Evolutionary conservation across 2,888 invertebrate species (phyloP), one percentile per base, ranked within the genome.

Genomic region (Drosophila demipolita): DNA sequence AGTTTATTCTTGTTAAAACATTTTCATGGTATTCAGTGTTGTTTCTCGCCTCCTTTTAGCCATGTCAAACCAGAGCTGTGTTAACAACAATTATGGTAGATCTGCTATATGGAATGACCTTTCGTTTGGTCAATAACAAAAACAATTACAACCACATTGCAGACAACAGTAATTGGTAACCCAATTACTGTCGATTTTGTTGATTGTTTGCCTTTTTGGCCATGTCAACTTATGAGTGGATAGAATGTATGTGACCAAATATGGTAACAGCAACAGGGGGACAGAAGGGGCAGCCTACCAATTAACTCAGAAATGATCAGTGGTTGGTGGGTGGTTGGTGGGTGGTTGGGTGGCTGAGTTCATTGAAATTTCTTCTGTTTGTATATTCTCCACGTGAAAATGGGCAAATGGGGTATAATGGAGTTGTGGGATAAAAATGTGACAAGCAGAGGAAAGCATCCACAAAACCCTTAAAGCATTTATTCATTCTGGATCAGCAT

Each of bases 231-330:
- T 85, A 76, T 75, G 76, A 78, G 73, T 76, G 77, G 85, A 82
- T 88, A 83, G 86, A 86, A 86, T 88, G 86, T 86, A 70, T 79
- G 73, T 74, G 75, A 71, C 89, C 83, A 79, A 83, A 75, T 69
- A 55, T 38, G 75, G 76, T 60, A 77, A 15, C 48, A 20, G 49
- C 59, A 49, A 15, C 38, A 40, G 32, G 36, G 12, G 32, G 36
- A 42, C 50, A 45, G 33, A 26, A 29, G 26, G 32, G 61, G 63
- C 45, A 29, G 38, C 49, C 48, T 40, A 50, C 55, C 64, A 35
- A 66, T 45, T 50, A 67, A 57, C 38, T 29, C 20, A n/a, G n/a
- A 33, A 68, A 72, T 48, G 68, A 50, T 29, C 61, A 49, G 50
- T 11, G 40, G 29, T n/a, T 45, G 52, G 11, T 55, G 20, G 11